Evolutionary conservation across 2,888 invertebrate species (phyloP), one percentile per base, ranked within the genome.

Genomic region (Alloscopus bannaensis): DNA sequence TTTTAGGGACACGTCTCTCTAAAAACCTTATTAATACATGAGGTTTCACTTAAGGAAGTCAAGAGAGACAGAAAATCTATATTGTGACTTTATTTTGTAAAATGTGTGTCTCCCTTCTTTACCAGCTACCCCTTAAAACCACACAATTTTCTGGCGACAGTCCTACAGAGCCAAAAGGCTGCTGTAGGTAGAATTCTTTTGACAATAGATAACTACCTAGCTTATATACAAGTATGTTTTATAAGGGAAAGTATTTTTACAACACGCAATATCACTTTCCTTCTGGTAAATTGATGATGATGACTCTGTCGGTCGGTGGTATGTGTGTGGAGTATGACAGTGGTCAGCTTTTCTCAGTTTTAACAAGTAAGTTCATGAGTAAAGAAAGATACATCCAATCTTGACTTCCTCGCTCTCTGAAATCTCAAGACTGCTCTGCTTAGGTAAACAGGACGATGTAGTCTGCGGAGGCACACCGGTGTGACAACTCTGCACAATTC

Each of bases 401-500:
- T 57, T 64, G 11, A 55, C 24, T 55, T 55, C 2, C 59, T n/a
- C n/a, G n/a, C n/a, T n/a, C n/a, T n/a, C n/a, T n/a, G n/a, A n/a
- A 31, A 29, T 59, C 57, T 29, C 28, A n/a, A 18, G 57, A 31
- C 31, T n/a, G 36, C 16, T 57, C 57, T 29, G 29, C 52, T 31
- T 3, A 42, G 57, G 52, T 28, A 64, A 47, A 64, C 47, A 64
- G 20, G 16, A 45, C 18, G 52, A 42, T 69, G 28, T 13, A 59
- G n/a, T 45, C 13, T 13, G 45, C 11, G 28, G 28, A 31, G 28
- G 47, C 20, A 16, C 4, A 22, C 26, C 22, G 31, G 18, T 20
- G 11, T 11, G 55, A 31, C 40, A 16, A 52, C 26, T 52, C 60
- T 70, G 68, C 60, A 68, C 70, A 80, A 85, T 84, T 85, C 83